These are phyloP conservation scores for Lysandra bellargus DNA, from an alignment of 2,888 invertebrate genomes.

Conservation along the genomic window DNA sequence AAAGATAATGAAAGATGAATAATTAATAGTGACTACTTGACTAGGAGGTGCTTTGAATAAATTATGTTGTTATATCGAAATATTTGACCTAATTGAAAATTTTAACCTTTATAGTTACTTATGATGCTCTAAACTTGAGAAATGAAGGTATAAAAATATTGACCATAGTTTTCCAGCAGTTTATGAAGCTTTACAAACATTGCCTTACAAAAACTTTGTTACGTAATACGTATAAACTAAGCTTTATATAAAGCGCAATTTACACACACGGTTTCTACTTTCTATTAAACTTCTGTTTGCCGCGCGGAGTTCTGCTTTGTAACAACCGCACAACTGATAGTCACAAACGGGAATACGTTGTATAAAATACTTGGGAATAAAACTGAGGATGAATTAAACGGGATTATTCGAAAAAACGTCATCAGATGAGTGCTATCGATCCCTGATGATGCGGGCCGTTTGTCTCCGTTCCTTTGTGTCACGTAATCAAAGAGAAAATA, in stretches of 20 bases:
- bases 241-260: conserved; percentile 15
- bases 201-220: not conserved
- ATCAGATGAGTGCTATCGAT: conserved; percentile 5
- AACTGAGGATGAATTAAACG: not conserved
- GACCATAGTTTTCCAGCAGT: not conserved
- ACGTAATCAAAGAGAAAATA: conserved; percentile 1
- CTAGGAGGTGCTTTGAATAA: not conserved
- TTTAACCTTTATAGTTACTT: not conserved
- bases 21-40: not conserved
- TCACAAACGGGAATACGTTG: not conserved
- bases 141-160: not conserved
- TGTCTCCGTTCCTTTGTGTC: not conserved
- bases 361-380: not conserved
- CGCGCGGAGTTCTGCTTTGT: not conserved
- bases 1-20: not conserved
- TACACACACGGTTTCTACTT: not conserved
- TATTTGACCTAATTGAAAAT: not conserved
- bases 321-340: not conserved
- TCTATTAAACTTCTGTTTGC: not conserved
- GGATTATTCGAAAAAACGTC: not conserved
- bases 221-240: not conserved
- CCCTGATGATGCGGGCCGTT: not conserved
- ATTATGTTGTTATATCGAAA: not conserved
- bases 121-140: not conserved
- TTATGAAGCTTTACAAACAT: not conserved